Evolutionary conservation across 2,113 vertebrate species (phyloP), one percentile per base, ranked within the genome.

Genomic region (Notothenia rossii): DNA sequence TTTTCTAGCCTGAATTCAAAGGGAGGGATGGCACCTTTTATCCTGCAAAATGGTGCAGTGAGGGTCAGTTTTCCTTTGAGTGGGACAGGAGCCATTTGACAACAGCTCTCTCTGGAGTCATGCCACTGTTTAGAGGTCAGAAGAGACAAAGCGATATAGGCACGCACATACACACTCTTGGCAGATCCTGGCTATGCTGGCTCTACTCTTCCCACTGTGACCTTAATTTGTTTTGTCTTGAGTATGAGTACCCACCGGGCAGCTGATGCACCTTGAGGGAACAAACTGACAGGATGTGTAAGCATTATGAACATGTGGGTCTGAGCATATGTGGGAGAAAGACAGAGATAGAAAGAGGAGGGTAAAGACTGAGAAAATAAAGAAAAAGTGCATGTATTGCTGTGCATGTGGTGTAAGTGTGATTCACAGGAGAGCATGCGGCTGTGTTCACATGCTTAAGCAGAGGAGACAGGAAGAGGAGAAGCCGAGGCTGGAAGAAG

Each of bases 141-240:
- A 73, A 8, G 25, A 83, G 62, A 76, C 72, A 66, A 61, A 81
- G 73, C 48, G 13, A 66, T 54, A 79, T 29, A 83, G 6, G 0
- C 43, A 51, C 3, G 29, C 71, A 87, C 56, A 82, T n/a, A 84
- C 54, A 81, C 78, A 86, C 56, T 71, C 77, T 71, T 76, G 75
- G 79, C 85, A 84, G 83, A 55, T 66, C 5, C 3, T 4, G 53
- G 72, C 81, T 86, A 82, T 76, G 79, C 86, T 79, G 85, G 77
- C 84, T 88, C 29, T 25, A 43, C 81, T 90, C 79, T 88, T 59
- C 89, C 87, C 70, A 86, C 91, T 92, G 89, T 94, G 94, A 94
- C 93, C 93, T 95, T 94, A 94, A 94, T 95, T 94, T 93, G 88
- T 92, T 94, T 79, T 93, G 93, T 93, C 93, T 94, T 86, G 89